Conservation (phyloP, 2,797 vertebrate genomes). For the Scolopax rusticola region DNA sequence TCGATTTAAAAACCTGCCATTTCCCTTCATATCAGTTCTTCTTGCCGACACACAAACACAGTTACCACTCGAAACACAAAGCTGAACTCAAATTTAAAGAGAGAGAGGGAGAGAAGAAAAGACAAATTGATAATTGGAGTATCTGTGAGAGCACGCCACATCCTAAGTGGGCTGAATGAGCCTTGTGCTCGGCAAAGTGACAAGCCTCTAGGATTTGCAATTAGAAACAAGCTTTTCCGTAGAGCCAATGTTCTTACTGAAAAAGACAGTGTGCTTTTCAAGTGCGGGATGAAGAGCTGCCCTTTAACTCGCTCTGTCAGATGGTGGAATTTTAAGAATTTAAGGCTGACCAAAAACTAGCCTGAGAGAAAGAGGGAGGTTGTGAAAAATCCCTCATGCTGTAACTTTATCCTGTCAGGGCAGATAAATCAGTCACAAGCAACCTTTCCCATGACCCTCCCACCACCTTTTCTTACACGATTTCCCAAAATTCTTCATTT, state of each 20-base stretch:
- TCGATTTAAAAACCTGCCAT: not conserved
- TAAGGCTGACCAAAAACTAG: constrained; percentile 53
- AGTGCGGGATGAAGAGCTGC: constrained; percentile 40
- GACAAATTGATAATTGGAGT: not conserved
- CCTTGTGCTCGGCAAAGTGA: not conserved
- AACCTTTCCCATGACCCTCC: constrained; percentile 83
- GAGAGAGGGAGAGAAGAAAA: not conserved
- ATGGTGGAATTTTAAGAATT: constrained; percentile 77
- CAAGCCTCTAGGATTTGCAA: not conserved
- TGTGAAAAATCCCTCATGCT: constrained; percentile 69
- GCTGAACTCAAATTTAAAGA: not conserved
- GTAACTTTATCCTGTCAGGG: constrained; percentile 82
- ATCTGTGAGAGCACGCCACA: not conserved
- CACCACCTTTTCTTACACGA: constrained; percentile 10
- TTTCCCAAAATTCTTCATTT: not conserved
- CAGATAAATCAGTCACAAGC: constrained; percentile 72
- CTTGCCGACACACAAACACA: not conserved
- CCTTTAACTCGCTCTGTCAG: constrained; percentile 49
- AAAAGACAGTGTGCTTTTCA: not conserved
- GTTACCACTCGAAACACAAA: constrained; percentile 5
- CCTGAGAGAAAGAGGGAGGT: constrained; percentile 66
- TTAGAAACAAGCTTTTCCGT: not conserved
- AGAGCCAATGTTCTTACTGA: not conserved
- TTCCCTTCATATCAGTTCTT: not conserved
- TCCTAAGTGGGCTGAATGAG: rapidly evolving